Percentiles rank a stretch among this genome's conserved stretches.
Conservation (phyloP, 2,113 vertebrate genomes). For the Athene cunicularia region DNA sequence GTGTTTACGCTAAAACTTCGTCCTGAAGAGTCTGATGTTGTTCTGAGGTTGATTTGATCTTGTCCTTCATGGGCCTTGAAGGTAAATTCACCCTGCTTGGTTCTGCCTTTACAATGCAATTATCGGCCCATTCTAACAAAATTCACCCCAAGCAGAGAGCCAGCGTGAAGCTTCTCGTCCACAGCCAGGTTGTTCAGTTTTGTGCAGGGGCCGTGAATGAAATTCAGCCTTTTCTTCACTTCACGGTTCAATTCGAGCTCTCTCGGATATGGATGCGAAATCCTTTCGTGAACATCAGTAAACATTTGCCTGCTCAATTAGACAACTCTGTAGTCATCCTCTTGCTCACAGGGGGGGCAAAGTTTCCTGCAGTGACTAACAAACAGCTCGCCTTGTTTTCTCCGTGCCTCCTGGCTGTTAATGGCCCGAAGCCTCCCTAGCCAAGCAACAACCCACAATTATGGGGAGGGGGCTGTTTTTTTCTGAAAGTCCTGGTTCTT, state of each 20-base stretch:
- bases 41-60: background rate
- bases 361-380: background rate
- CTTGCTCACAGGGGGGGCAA: background rate
- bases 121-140: background rate
- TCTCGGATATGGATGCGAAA: background rate
- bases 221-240: background rate
- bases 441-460: background rate
- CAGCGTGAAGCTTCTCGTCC: background rate
- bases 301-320: background rate
- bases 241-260: background rate
- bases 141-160: conserved; percentile 11
- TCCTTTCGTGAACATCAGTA: background rate
- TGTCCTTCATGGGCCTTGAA: conserved; percentile 13
- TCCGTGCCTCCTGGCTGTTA: background rate
- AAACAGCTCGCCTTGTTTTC: background rate
- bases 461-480: background rate
- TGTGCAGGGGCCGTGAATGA: background rate
- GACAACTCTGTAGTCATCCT: background rate
- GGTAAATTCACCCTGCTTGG: background rate
- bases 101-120: background rate
- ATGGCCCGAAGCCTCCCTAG: background rate
- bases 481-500: background rate
- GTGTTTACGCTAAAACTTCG: background rate
- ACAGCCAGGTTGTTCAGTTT: background rate
- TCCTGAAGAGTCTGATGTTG: background rate